Evolutionary conservation across 2,797 vertebrate genomes (phyloP), one percentile per base, ranked within the genome.

Genomic region (Moxostoma hubbsi): DNA sequence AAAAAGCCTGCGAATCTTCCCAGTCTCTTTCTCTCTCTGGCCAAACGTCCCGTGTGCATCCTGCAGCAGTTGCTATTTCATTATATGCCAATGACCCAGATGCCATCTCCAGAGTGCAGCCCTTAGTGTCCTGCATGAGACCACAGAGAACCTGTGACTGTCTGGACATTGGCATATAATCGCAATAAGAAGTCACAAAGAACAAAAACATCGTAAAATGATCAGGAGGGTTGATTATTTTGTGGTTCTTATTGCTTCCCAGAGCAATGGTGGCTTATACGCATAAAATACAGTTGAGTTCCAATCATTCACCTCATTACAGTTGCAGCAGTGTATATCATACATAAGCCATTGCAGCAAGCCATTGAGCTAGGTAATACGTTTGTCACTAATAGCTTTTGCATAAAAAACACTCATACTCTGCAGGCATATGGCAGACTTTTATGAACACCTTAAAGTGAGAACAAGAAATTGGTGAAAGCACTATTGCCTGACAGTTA

Each of bases 1-100:
- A 90, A 92, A 91, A 86, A 89, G 89, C 82, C 85, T 89, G 83
- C 79, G 87, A 85, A 88, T 91, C 90, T 84, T 90, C 90, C 91
- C 90, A 91, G 86, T 89, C 87, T 88, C 84, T 88, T 81, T 88
- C 76, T 89, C 85, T 90, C 84, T 90, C 88, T 91, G 90, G 90
- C 90, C 90, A 91, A 82, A 91, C 89, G 87, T 90, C 88, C 86
- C 82, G 85, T 89, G 89, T 85, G 86, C 87, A 87, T 87, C 89
- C 89, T 87, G 88, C 87, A 87, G 88, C 77, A 72, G 86, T 86
- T 85, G 87, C 88, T 86, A 89, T 91, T 86, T 91, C 87, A 91
- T 91, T 92, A 91, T 91, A 93, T 90, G 89, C 90, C 90, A 93
- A 91, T 90, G 90, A 88, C 85, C 89, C 89, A 90, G 91, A 92